Percentiles rank a stretch among this genome's conserved stretches.
Evolutionary conservation across 2,888 invertebrate genomes (phyloP).

Genomic region (Torymus tubicola): DNA sequence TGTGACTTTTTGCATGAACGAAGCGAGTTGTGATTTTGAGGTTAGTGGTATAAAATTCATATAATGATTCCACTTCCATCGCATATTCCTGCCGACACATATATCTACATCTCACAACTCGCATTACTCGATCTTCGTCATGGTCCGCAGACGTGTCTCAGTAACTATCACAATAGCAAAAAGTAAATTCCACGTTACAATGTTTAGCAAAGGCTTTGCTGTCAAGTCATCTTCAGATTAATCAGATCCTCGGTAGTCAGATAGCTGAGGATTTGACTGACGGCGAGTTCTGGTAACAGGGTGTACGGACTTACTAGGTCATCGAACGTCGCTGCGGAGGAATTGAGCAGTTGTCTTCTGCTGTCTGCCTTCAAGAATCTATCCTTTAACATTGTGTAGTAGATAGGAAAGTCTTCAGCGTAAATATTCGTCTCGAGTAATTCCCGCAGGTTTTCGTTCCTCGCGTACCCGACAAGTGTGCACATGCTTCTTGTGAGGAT

Average conservation of each 20-base stretch:
- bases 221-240: conserved; percentile 18
- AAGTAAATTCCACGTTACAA: neutral
- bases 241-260: conserved; percentile 31
- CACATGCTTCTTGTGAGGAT: conserved; percentile 34
- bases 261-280: conserved; percentile 38
- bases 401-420: conserved; percentile 38
- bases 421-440: conserved; percentile 18
- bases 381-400: conserved; percentile 37
- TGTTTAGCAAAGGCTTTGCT: no score
- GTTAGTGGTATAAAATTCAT: no score
- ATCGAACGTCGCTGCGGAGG: neutral
- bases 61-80: no score
- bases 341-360: conserved; percentile 25
- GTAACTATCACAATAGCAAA: no score
- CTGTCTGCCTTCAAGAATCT: conserved; percentile 38
- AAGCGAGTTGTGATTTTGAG: no score
- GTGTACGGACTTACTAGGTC: conserved; percentile 15
- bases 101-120: no score
- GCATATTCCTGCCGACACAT: no score
- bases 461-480: conserved; percentile 29
- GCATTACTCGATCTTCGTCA: no score
- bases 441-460: conserved; percentile 32
- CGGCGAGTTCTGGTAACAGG: conserved; percentile 31
- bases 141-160: no score
- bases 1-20: no score